Evolutionary conservation across 2,797 vertebrate species (phyloP), one percentile per base, ranked within the genome.

Genomic region (Chromis chromis): DNA sequence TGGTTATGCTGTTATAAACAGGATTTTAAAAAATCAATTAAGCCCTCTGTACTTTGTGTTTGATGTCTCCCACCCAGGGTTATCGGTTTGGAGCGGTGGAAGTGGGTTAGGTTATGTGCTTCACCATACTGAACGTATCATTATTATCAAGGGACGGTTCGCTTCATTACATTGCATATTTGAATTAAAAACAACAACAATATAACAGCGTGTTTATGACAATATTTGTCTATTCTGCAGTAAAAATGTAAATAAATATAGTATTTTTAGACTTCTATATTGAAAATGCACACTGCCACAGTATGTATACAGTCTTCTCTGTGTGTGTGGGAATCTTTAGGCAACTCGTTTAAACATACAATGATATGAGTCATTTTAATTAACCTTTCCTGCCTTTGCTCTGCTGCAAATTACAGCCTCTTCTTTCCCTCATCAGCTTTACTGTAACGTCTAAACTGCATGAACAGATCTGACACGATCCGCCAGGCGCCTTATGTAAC

Each of bases 1-100:
- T 85, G 81, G 83, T 86, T 89, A 74, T 85, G 80, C 82, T 73
- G 75, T 86, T 86, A 82, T 83, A 84, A 89, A 91, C 84, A 85
- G 86, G 80, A 84, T 88, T 86, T 78, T 4, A 24, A 44, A 31
- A 86, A 87, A 90, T 91, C 86, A 89, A 90, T 91, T 91, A 85
- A 82, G 74, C 64, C 62, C 58, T 84, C 62, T 78, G 69, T 86
- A 83, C 79, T 80, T 76, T 60, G 82, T 83, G 77, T 91, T 88
- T 90, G 84, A 91, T 86, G 81, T 88, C 81, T 87, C 69, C 71
- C 79, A 85, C 79, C 82, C 80, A 86, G 81, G 85, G 83, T 89
- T 85, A 75, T 84, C 77, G 70, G 82, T 89, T 89, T 86, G 73
- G 79, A 60, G 84, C 66, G 54, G 65, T 39, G 59, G 83, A 87